Percentiles rank a stretch among this genome's conserved stretches.
Evolutionary conservation across 2,797 vertebrate species (phyloP).

Genomic region (Poecilia picta): DNA sequence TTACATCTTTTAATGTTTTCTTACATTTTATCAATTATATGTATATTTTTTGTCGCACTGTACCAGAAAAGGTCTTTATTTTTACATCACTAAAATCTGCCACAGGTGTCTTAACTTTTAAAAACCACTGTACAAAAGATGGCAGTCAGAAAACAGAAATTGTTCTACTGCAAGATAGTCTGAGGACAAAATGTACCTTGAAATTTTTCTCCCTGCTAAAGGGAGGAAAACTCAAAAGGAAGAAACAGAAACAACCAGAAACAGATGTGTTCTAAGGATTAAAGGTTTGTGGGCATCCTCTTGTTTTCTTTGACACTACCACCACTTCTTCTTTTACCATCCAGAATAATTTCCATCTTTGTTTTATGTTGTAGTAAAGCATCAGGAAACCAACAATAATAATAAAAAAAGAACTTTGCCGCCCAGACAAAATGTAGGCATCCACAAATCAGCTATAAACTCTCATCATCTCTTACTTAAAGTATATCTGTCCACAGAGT

Average conservation of each 20-base stretch:
- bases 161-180: neutral
- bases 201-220: conserved; percentile 19
- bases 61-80: neutral
- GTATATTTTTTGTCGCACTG: neutral
- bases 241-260: conserved; percentile 39
- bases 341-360: neutral
- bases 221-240: conserved; percentile 11
- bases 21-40: neutral
- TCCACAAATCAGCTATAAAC: neutral
- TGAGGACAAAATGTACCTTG: conserved; percentile 17
- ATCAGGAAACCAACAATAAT: neutral
- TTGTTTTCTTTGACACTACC: neutral
- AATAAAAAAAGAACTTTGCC: neutral
- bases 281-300: neutral
- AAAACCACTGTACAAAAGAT: conserved; percentile 1
- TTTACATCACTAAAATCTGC: neutral
- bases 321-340: conserved; percentile 12
- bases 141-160: neutral
- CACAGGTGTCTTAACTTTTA: neutral
- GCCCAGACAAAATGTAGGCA: neutral
- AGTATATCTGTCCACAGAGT: neutral
- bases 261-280: conserved; percentile 55
- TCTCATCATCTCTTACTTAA: neutral
- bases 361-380: neutral
- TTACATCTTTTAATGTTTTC: neutral